Evolutionary conservation across 2,888 invertebrate genomes (phyloP).

Genomic region (Agriotes lineatus): DNA sequence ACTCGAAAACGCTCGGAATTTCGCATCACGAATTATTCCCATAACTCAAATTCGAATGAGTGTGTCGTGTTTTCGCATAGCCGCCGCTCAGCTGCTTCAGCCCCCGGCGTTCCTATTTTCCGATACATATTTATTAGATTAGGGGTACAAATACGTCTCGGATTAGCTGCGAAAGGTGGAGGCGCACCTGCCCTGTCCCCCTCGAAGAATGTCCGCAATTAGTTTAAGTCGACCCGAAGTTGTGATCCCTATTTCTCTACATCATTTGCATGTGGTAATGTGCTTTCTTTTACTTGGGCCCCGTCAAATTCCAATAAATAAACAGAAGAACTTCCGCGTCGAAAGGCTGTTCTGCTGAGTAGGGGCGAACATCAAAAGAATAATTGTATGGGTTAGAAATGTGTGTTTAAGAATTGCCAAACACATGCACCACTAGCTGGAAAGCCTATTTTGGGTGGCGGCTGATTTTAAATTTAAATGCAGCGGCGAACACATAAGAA

Average conservation of each 20-base stretch:
- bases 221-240: constrained; percentile 5
- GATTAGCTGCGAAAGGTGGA: not conserved
- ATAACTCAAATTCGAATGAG: constrained; percentile 27
- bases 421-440: too few relatives aligned
- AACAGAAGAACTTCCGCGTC: too few relatives aligned
- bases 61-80: constrained; percentile 10
- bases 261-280: not conserved
- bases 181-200: constrained; percentile 13
- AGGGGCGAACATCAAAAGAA: too few relatives aligned
- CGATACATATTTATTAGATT: constrained; percentile 2
- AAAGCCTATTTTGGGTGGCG: too few relatives aligned
- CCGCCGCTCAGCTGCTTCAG: not conserved
- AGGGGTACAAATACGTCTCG: not conserved
- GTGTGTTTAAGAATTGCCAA: too few relatives aligned
- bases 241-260: not conserved
- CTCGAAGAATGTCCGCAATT: constrained; percentile 18
- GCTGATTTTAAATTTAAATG: too few relatives aligned
- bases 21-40: constrained; percentile 32
- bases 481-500: too few relatives aligned
- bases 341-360: too few relatives aligned
- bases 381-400: too few relatives aligned
- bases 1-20: constrained; percentile 26
- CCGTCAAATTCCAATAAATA: not conserved
- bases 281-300: not conserved
- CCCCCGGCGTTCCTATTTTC: not conserved